Conservation (phyloP, 2,113 vertebrate species). For the Anhinga anhinga region DNA sequence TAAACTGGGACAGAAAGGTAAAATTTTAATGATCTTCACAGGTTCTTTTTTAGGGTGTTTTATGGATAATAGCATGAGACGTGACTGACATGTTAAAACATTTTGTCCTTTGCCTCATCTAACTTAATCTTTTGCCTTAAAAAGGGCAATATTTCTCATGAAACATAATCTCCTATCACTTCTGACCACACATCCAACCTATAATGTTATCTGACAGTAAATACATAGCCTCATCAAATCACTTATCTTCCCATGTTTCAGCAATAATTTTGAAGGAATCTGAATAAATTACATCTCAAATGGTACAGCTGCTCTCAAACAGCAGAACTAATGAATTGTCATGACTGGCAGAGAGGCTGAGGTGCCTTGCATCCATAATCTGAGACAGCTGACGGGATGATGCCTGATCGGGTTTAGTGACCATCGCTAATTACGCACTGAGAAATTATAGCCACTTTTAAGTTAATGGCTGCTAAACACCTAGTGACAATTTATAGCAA, state of each 20-base stretch:
- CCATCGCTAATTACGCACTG: conserved; percentile 60
- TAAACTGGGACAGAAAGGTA: neutral
- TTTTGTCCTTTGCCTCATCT: conserved; percentile 53
- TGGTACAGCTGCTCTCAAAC: conserved; percentile 72
- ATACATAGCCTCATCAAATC: conserved; percentile 74
- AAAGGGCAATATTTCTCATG: conserved; percentile 36
- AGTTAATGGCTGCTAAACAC: conserved; percentile 66
- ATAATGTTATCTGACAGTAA: conserved; percentile 74
- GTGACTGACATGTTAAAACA: neutral
- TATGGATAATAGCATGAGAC: neutral
- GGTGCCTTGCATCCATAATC: conserved; percentile 60
- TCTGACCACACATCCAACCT: conserved; percentile 58
- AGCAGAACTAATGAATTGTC: conserved; percentile 77
- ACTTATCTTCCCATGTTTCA: conserved; percentile 57
- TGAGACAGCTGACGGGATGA: conserved; percentile 29
- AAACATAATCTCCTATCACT: conserved; percentile 49
- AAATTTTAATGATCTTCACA: neutral
- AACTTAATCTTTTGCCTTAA: conserved; percentile 42
- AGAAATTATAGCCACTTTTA: conserved; percentile 60
- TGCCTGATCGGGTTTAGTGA: conserved; percentile 50
- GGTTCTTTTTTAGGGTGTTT: neutral
- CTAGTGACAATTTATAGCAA: neutral
- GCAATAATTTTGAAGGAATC: conserved; percentile 68
- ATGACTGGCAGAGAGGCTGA: conserved; percentile 54
- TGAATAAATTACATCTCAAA: conserved; percentile 74